phyloP scores from a whole-genome alignment of 2,888 invertebrate species.

The Drosophila affinis region DNA sequence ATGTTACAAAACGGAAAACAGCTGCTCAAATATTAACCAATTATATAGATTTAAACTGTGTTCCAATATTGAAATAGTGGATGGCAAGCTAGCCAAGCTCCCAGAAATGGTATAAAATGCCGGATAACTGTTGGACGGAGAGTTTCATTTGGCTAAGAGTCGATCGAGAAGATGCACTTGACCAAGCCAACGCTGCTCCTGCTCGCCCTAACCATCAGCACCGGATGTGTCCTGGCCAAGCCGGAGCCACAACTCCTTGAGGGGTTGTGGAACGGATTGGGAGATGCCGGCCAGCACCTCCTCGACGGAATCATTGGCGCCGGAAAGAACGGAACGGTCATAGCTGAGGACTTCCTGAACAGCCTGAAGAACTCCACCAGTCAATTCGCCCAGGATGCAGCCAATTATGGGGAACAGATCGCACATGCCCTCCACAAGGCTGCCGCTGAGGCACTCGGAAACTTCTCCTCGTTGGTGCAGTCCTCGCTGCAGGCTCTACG shows the following conservation, averaged over 20 bases:
- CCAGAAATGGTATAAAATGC: constrained; percentile 35
- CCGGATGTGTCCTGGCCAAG: constrained; percentile 17
- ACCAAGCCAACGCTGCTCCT: constrained; percentile 38
- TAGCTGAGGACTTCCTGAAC: background rate
- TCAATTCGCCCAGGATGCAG: constrained; percentile 12
- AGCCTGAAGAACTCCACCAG: constrained; percentile 16
- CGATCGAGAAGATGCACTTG: constrained; percentile 27
- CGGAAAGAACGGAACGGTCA: constrained; percentile 9
- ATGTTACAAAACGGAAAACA: constrained; percentile 12
- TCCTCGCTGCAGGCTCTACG: background rate
- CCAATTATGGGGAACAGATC: constrained; percentile 3
- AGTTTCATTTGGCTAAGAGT: constrained; percentile 18
- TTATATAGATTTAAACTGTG: constrained; percentile 18
- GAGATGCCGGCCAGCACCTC: constrained; percentile 15
- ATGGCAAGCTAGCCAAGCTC: background rate
- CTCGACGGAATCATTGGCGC: constrained; percentile 12
- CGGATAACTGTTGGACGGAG: background rate
- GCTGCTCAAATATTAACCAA: constrained; percentile 54
- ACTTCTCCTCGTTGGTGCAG: background rate
- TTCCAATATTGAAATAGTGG: constrained; percentile 39
- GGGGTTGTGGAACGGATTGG: constrained; percentile 16
- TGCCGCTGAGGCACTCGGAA: background rate
- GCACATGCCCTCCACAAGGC: constrained; percentile 10
- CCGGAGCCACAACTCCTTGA: background rate
- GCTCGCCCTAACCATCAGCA: constrained; percentile 29